These are phyloP conservation scores for Radopholus similis DNA, from an alignment of 1,140 invertebrate genomes.

Conservation along the genomic window DNA sequence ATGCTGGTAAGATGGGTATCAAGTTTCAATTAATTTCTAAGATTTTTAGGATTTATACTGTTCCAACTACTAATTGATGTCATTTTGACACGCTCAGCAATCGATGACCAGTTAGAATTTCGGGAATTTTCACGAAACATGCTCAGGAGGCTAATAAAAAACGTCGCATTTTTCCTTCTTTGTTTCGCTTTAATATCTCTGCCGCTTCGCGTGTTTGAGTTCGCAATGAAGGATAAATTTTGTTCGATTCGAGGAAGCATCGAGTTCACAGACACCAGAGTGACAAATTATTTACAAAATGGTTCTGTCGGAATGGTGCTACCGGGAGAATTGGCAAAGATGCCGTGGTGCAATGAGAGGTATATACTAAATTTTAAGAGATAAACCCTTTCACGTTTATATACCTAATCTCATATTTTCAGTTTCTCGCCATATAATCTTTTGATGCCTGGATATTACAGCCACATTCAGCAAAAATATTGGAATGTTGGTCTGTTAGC, in stretches of 20 bases:
- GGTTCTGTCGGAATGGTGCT: constrained; percentile 20
- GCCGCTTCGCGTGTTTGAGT: constrained; percentile 39
- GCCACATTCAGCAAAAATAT: constrained; percentile 43
- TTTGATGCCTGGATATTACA: constrained; percentile 37
- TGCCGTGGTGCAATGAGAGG: constrained; percentile 36
- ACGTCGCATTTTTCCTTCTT: constrained; percentile 25
- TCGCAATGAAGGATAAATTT: constrained; percentile 40
- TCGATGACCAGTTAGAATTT: constrained; percentile 24
- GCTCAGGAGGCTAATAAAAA: constrained; percentile 10
- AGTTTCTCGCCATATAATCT: constrained; percentile 14
- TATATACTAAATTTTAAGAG: constrained; percentile 13
- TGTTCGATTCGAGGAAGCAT: constrained; percentile 10
- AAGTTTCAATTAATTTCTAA: neutral
- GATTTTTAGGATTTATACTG: constrained; percentile 1
- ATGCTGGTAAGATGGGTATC: constrained; percentile 36
- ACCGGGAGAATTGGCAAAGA: constrained; percentile 33
- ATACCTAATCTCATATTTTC: neutral
- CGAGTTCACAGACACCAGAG: constrained; percentile 3
- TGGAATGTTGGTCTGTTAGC: constrained; percentile 42
- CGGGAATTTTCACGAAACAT: constrained; percentile 12
- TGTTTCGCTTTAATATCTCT: constrained; percentile 34
- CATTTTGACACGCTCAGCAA: constrained; percentile 8
- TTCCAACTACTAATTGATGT: constrained; percentile 29
- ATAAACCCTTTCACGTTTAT: constrained; percentile 17
- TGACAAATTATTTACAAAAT: constrained; percentile 9